A percentile compares a stretch with the other conserved stretches of the same genome.
phyloP scores from a whole-genome alignment of 2,113 vertebrate species.

The Tragelaphus buxtoni region DNA sequence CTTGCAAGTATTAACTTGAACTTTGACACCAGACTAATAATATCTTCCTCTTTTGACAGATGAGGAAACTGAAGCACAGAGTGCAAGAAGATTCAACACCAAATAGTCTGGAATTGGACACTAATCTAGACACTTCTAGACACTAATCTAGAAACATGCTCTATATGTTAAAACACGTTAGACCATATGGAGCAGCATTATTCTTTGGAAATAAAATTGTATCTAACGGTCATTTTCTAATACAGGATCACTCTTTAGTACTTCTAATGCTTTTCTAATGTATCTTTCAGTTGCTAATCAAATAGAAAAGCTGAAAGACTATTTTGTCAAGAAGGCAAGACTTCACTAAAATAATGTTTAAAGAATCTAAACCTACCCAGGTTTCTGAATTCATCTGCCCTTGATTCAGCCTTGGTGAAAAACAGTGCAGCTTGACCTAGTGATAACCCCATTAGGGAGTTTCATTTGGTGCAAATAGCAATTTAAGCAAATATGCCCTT shows the following conservation, averaged over 20 bases:
- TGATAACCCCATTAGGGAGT: conserved; percentile 52
- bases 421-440: conserved; percentile 43
- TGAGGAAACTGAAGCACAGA: not conserved
- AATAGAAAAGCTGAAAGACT: not conserved
- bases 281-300: not conserved
- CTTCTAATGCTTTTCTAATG: not conserved
- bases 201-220: conserved; percentile 33
- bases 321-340: not conserved
- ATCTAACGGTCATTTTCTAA: not conserved
- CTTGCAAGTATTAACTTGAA: not conserved
- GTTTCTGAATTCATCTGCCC: not conserved
- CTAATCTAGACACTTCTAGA: not conserved
- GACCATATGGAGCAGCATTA: not conserved
- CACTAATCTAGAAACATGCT: not conserved
- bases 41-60: not conserved
- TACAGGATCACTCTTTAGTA: not conserved
- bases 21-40: not conserved
- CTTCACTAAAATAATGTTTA: conserved; percentile 16
- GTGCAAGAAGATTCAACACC: not conserved
- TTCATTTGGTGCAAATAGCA: conserved; percentile 37
- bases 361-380: not conserved
- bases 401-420: not conserved
- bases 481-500: conserved; percentile 56
- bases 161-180: not conserved
- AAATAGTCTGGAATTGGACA: not conserved